A percentile compares a stretch with the other conserved stretches of the same genome.
Evolutionary conservation across 2,888 invertebrate genomes (phyloP).

Genomic region (Polyommatus icarus): DNA sequence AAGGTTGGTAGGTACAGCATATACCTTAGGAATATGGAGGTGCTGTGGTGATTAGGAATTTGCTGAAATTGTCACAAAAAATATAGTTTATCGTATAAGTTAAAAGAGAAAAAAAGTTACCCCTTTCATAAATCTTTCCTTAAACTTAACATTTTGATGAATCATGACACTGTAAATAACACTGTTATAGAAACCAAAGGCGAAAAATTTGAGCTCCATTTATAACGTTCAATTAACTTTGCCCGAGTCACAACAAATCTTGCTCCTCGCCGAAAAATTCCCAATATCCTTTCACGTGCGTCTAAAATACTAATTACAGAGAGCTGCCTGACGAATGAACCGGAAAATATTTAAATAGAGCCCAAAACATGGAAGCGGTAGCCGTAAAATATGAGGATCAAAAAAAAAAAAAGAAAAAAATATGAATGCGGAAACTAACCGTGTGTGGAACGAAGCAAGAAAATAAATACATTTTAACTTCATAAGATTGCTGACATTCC

Average conservation of each 20-base stretch:
- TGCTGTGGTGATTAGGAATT: no score
- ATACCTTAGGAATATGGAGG: no score
- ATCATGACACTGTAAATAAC: slow-evolving; percentile 15
- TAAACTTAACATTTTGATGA: not conserved
- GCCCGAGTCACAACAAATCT: slow-evolving; percentile 3
- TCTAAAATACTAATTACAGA: slow-evolving; percentile 64
- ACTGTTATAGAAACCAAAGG: not conserved
- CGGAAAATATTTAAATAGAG: slow-evolving; percentile 79
- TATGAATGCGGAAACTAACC: slow-evolving; percentile 70
- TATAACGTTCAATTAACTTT: slow-evolving; percentile 25
- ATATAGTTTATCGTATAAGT: not conserved
- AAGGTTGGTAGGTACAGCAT: no score
- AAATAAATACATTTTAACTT: slow-evolving; percentile 56
- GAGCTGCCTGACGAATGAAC: slow-evolving; percentile 74
- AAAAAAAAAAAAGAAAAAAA: slow-evolving; percentile 57
- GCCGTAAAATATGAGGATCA: slow-evolving; percentile 70
- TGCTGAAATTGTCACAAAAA: not conserved
- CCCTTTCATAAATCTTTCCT: slow-evolving; percentile 3
- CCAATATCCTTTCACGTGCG: slow-evolving; percentile 49
- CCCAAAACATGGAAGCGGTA: slow-evolving; percentile 67
- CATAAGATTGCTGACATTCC: slow-evolving; percentile 55
- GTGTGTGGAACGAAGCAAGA: slow-evolving; percentile 65
- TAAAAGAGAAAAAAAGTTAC: no score
- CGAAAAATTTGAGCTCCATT: not conserved
- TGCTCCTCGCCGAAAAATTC: not conserved